Conservation (phyloP, 2,888 invertebrate species). For the Koerneria pararmatus region DNA sequence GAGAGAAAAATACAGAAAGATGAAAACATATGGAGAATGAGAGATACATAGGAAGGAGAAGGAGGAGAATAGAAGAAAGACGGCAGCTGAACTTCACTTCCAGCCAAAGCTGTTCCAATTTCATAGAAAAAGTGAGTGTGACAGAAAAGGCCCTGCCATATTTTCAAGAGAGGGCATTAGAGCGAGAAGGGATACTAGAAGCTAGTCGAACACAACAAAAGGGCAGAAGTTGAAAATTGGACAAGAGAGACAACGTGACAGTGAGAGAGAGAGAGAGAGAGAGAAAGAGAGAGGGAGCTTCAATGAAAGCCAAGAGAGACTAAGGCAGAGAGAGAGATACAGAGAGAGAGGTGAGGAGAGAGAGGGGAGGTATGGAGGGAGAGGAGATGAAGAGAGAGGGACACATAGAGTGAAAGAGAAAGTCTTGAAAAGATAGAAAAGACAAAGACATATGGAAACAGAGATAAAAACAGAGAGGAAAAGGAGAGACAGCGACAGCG, state of each 20-base stretch:
- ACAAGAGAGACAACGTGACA: too few relatives aligned
- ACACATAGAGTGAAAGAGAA: slow-evolving; percentile 3
- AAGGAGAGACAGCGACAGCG: background rate
- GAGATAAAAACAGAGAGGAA: background rate
- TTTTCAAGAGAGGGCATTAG: background rate
- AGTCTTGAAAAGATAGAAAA: background rate
- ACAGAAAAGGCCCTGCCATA: background rate
- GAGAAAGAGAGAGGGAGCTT: too few relatives aligned
- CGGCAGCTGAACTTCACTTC: slow-evolving; percentile 2
- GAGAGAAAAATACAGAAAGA: too few relatives aligned
- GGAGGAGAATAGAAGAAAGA: slow-evolving; percentile 9
- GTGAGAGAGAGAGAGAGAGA: too few relatives aligned
- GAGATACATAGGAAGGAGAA: background rate
- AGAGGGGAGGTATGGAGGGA: slow-evolving; percentile 7
- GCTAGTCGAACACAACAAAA: too few relatives aligned
- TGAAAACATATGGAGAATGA: too few relatives aligned
- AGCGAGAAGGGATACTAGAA: too few relatives aligned
- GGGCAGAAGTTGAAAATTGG: too few relatives aligned
- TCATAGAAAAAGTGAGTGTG: too few relatives aligned
- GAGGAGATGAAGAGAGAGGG: background rate
- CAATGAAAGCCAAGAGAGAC: too few relatives aligned
- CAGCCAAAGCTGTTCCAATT: too few relatives aligned
- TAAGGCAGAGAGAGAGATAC: background rate
- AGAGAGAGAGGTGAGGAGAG: slow-evolving; percentile 5
- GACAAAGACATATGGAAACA: background rate